Evolutionary conservation across 2,888 invertebrate genomes (phyloP), one percentile per base, ranked within the genome.

Genomic region (Schizotus pectinicornis): DNA sequence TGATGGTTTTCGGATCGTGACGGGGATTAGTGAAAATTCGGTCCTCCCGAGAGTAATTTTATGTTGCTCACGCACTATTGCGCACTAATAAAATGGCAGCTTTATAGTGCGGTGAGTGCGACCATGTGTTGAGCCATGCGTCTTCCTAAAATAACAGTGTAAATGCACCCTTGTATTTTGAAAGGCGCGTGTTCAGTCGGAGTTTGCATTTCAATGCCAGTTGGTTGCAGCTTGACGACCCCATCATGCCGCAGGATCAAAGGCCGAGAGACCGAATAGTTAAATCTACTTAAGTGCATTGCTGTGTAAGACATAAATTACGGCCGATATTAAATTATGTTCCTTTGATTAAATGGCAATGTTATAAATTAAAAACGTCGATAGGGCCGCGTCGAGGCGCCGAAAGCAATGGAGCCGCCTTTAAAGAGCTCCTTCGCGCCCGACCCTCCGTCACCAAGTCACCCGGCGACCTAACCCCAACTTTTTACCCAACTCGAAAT

Each of bases 121-220:
- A 52, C 62, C 67, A 67, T 67, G 66, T 67, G 67, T 64, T 49
- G 52, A 37, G 56, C 59, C 60, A 53, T 67, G 62, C 61, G 62
- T 64, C 64, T 65, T 68, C 68, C 62, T 67, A 69, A 71, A 71
- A 71, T 71, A 71, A 71, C 70, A 70, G 67, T 63, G 65, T 64
- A 69, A 68, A 67, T 59, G 65, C 58, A 59, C 65, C 62, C 63
- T 49, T 46, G 59, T 58, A 60, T 62, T 62, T 52, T 59, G 61
- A 52, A 51, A 61, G 31, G 63, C 57, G 61, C 63, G 60, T 60
- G 68, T 63, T 56, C 42, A 34, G 46, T 54, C 53, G 47, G 52
- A 61, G 66, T 67, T 67, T 66, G 65, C 64, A 68, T 67, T 67
- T 66, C 59, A 68, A 64, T 68, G 65, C 53, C 63, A 62, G 61